phyloP scores from a whole-genome alignment of 2,797 vertebrate species.

The Channallabes apus region DNA sequence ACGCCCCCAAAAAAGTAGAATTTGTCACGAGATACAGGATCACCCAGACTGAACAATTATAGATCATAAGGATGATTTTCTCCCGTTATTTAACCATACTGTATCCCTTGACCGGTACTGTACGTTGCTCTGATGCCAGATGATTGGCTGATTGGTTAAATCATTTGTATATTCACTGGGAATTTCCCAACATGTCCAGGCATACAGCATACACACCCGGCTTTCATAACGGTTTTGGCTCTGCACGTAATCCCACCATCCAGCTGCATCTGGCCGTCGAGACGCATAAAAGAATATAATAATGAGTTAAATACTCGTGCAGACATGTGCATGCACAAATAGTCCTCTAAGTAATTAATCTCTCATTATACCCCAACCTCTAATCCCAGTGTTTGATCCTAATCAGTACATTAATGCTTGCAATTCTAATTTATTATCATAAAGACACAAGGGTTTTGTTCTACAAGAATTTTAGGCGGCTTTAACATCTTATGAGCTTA shows the following conservation, averaged over 20 bases:
- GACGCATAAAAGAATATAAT: not conserved
- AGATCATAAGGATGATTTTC: not conserved
- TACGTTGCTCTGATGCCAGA: not conserved
- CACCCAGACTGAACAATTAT: not conserved
- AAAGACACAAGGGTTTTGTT: constrained; percentile 13
- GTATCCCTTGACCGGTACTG: not conserved
- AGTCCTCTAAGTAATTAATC: constrained; percentile 34
- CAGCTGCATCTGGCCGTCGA: not conserved
- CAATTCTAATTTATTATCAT: constrained; percentile 33
- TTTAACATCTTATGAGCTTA: constrained; percentile 15
- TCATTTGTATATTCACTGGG: not conserved
- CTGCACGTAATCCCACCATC: constrained; percentile 29
- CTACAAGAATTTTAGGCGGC: constrained; percentile 9
- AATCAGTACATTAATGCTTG: constrained; percentile 60
- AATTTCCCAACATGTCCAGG: not conserved
- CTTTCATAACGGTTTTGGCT: not conserved
- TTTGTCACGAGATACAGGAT: not conserved
- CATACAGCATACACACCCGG: not conserved
- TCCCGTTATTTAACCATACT: not conserved
- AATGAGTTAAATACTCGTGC: not conserved
- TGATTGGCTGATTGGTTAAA: not conserved
- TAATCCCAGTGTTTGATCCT: constrained; percentile 61
- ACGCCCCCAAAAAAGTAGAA: not conserved
- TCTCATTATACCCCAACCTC: constrained; percentile 49
- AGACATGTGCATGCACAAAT: not conserved